phyloP scores from a whole-genome alignment of 2,113 vertebrate species.

The Gymnorhina tibicen region DNA sequence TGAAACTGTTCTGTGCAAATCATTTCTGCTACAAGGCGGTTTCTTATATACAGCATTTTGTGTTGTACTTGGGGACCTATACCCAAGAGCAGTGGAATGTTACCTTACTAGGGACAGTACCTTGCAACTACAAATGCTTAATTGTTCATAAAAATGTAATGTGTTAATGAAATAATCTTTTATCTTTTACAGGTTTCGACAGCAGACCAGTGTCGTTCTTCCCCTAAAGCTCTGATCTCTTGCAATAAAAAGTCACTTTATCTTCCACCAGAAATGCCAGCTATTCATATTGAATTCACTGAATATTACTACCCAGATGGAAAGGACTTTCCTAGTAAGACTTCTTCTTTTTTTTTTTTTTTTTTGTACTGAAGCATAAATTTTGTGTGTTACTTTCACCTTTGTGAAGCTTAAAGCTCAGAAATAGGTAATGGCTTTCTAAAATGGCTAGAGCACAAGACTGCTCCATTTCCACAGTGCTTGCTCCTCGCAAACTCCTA shows the following conservation, averaged over 20 bases:
- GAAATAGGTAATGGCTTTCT: neutral
- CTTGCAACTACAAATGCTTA: neutral
- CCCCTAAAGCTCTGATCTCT: constrained; percentile 94
- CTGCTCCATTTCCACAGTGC: neutral
- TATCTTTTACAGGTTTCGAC: constrained; percentile 86
- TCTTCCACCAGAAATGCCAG: constrained; percentile 97
- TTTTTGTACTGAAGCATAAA: neutral
- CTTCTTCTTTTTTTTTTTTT: neutral
- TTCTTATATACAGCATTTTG: neutral
- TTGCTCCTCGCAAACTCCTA: neutral
- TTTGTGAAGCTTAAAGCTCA: neutral
- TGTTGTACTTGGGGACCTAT: neutral
- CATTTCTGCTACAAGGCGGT: neutral
- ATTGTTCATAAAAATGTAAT: neutral
- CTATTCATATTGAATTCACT: constrained; percentile 94
- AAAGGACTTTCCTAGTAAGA: constrained; percentile 95
- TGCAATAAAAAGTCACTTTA: constrained; percentile 98
- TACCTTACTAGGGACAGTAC: neutral
- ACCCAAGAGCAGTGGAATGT: neutral
- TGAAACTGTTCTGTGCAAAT: neutral
- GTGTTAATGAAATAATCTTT: neutral
- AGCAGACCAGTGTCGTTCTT: constrained; percentile 91
- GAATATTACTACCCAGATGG: constrained; percentile 98
- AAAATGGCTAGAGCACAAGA: neutral
- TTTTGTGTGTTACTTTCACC: neutral